Percentiles rank a stretch among this genome's conserved stretches.
These are phyloP conservation scores for Tetragonula carbonaria DNA, from an alignment of 2,888 invertebrate genomes.

Conservation along the genomic window DNA sequence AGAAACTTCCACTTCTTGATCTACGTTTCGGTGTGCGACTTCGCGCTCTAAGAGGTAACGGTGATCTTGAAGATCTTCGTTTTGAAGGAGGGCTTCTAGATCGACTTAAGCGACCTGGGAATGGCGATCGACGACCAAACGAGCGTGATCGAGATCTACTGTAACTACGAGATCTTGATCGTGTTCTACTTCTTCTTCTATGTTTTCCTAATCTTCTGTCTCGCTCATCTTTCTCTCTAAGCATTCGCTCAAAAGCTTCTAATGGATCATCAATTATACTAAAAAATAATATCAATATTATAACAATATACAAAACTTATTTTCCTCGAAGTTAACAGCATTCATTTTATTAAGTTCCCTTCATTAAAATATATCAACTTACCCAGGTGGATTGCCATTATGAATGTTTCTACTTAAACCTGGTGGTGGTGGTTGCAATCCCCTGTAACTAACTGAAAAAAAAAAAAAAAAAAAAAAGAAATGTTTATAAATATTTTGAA, in stretches of 20 bases:
- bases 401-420: conserved; percentile 85
- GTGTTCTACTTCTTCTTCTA: conserved; percentile 85
- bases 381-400: conserved; percentile 86
- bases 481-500: conserved; percentile 12
- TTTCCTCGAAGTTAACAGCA: background rate
- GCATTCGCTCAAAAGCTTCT: conserved; percentile 94
- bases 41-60: conserved; percentile 77
- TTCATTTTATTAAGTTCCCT: background rate
- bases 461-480: conserved; percentile 2
- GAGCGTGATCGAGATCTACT: conserved; percentile 83
- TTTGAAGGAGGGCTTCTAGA: conserved; percentile 83
- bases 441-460: conserved; percentile 81
- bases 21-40: conserved; percentile 82
- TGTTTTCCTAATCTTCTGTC: conserved; percentile 88
- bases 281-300: conserved; percentile 61
- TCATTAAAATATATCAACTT: conserved; percentile 55
- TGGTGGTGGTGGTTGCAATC: conserved; percentile 86
- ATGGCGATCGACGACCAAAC: conserved; percentile 80
- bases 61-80: conserved; percentile 79
- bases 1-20: conserved; percentile 85
- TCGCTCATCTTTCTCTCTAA: conserved; percentile 92
- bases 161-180: conserved; percentile 85
- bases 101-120: conserved; percentile 79
- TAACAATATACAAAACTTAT: background rate
- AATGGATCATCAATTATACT: conserved; percentile 93